Evolutionary conservation across 2,113 vertebrate genomes (phyloP).

Genomic region (Rhinogobius similis): DNA sequence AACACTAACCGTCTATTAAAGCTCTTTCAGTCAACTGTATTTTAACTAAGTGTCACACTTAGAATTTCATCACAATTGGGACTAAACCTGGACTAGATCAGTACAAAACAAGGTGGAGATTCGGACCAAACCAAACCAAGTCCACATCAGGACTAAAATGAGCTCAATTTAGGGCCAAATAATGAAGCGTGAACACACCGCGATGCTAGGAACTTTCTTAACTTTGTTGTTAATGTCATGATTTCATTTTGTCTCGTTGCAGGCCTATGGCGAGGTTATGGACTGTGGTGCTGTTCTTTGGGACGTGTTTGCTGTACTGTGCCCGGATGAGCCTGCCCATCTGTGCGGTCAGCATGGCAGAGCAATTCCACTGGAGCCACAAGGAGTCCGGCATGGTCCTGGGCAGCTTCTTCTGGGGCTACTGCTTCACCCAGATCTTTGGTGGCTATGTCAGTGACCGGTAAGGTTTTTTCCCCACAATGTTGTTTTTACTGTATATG

Average conservation of each 20-base stretch:
- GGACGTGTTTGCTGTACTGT: slow-evolving; percentile 93
- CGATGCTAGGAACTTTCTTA: background rate
- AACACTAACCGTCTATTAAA: background rate
- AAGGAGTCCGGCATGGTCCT: slow-evolving; percentile 88
- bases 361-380: slow-evolving; percentile 90
- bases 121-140: too few species aligned
- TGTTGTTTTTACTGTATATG: too few species aligned
- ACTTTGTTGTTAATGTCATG: background rate
- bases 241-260: slow-evolving; percentile 9
- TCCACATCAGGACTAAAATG: too few species aligned
- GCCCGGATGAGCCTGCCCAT: slow-evolving; percentile 88
- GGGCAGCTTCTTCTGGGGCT: slow-evolving; percentile 98
- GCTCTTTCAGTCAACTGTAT: background rate
- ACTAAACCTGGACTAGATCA: too few species aligned
- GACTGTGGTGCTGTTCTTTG: slow-evolving; percentile 86
- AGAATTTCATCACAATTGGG: too few species aligned
- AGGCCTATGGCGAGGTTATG: slow-evolving; percentile 86
- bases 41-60: too few species aligned
- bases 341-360: slow-evolving; percentile 85
- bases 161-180: too few species aligned
- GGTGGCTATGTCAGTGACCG: slow-evolving; percentile 93
- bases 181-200: too few species aligned
- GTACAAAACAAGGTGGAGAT: too few species aligned
- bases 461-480: slow-evolving; percentile 47
- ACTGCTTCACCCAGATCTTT: slow-evolving; percentile 92